A percentile compares a stretch with the other conserved stretches of the same genome.
Conservation (phyloP, 2,888 invertebrate genomes). For the Netelia melanura region DNA sequence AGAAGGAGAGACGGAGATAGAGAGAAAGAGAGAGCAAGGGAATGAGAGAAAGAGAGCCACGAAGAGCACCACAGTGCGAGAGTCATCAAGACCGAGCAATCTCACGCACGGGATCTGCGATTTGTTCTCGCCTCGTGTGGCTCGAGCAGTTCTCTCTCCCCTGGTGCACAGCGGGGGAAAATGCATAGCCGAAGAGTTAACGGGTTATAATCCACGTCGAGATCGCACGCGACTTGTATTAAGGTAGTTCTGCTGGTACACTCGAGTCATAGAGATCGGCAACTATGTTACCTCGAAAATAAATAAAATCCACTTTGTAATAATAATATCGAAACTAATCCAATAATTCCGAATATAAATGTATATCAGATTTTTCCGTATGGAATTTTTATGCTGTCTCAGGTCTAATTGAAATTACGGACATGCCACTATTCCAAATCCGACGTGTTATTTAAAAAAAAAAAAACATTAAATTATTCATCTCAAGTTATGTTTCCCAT, state of each 20-base stretch:
- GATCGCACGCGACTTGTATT: constrained; percentile 65
- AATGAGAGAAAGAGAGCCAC: constrained; percentile 70
- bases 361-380: too few relatives aligned
- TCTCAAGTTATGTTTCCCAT: too few relatives aligned
- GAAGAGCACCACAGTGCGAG: constrained; percentile 67
- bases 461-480: too few relatives aligned
- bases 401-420: too few relatives aligned
- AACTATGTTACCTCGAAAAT: too few relatives aligned
- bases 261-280: too few relatives aligned
- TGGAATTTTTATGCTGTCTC: too few relatives aligned
- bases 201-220: constrained; percentile 59
- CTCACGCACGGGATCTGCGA: constrained; percentile 76
- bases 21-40: constrained; percentile 53
- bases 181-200: constrained; percentile 54
- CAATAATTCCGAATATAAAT: too few relatives aligned
- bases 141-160: constrained; percentile 24
- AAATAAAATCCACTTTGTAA: too few relatives aligned
- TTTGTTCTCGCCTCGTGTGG: constrained; percentile 67
- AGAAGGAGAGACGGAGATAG: neutral
- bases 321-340: too few relatives aligned
- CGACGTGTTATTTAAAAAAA: too few relatives aligned
- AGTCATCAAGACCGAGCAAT: constrained; percentile 70
- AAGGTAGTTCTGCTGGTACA: neutral
- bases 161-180: constrained; percentile 12
- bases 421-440: too few relatives aligned